Evolutionary conservation across 2,113 vertebrate genomes (phyloP).

Genomic region (Hirundichthys speculiger): DNA sequence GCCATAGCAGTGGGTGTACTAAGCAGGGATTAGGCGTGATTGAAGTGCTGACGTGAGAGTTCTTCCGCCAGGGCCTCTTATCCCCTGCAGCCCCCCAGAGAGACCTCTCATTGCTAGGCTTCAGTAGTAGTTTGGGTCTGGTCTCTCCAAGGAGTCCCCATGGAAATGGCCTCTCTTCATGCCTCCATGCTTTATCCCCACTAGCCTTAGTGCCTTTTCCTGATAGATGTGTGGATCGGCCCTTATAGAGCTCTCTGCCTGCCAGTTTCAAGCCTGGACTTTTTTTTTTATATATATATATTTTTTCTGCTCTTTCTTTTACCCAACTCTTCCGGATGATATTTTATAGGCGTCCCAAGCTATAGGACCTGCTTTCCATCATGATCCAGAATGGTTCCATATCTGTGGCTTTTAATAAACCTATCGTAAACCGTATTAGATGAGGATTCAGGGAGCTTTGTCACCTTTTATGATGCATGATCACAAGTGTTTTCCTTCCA

Average conservation of each 20-base stretch:
- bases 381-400: too few species aligned
- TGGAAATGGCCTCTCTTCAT: constrained; percentile 74
- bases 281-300: constrained; percentile 28
- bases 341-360: too few species aligned
- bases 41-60: constrained; percentile 80
- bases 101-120: constrained; percentile 74
- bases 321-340: not conserved
- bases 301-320: constrained; percentile 17
- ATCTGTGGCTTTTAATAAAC: not conserved
- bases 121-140: constrained; percentile 62
- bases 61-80: constrained; percentile 72
- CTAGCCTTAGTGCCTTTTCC: constrained; percentile 61
- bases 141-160: constrained; percentile 68
- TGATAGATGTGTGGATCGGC: constrained; percentile 68
- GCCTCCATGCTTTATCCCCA: constrained; percentile 69
- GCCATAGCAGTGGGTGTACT: constrained; percentile 76
- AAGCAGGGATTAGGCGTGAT: constrained; percentile 82
- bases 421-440: constrained; percentile 14
- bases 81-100: constrained; percentile 75
- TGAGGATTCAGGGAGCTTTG: constrained; percentile 4
- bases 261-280: constrained; percentile 37
- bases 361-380: too few species aligned
- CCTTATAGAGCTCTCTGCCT: constrained; percentile 61
- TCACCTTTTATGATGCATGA: constrained; percentile 42
- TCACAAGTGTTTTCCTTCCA: constrained; percentile 49